Conservation (phyloP, 1,140 invertebrate genomes). For the Tetraneura akinire region DNA sequence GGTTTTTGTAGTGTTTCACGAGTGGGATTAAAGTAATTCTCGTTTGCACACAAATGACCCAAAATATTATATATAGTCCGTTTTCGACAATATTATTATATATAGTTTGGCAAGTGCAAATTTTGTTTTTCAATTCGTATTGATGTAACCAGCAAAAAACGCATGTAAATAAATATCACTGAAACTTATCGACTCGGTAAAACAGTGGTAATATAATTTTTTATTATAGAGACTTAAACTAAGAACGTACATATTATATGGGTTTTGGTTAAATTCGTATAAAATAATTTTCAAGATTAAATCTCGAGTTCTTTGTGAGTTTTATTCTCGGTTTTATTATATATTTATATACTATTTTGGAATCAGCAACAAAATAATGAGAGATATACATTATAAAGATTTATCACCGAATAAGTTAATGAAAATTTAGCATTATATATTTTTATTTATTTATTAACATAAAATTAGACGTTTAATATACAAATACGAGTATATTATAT, state of each 20-base stretch:
- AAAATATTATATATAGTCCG: slow-evolving; percentile 24
- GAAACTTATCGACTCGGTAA: not conserved
- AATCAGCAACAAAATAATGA: slow-evolving; percentile 2
- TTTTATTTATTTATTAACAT: not conserved
- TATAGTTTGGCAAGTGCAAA: not conserved
- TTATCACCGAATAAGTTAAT: slow-evolving; percentile 19
- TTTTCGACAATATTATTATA: slow-evolving; percentile 23
- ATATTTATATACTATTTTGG: not conserved
- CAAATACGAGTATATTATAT: not conserved
- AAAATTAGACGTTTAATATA: not conserved
- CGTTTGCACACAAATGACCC: slow-evolving; percentile 41
- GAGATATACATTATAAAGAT: not conserved
- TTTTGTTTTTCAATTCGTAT: not conserved
- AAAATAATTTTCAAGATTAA: slow-evolving; percentile 14
- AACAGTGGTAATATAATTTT: not conserved
- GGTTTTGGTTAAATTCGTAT: slow-evolving; percentile 15
- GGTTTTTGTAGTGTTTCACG: slow-evolving; percentile 19
- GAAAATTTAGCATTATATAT: slow-evolving; percentile 1
- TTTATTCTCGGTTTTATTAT: no score
- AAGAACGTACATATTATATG: not conserved
- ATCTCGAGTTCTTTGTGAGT: not conserved
- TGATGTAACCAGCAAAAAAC: not conserved
- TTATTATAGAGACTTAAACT: slow-evolving; percentile 7
- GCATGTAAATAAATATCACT: not conserved
- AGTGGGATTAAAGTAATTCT: slow-evolving; percentile 34